Conservation (phyloP, 1,140 invertebrate genomes). For the Nymphalis io region DNA sequence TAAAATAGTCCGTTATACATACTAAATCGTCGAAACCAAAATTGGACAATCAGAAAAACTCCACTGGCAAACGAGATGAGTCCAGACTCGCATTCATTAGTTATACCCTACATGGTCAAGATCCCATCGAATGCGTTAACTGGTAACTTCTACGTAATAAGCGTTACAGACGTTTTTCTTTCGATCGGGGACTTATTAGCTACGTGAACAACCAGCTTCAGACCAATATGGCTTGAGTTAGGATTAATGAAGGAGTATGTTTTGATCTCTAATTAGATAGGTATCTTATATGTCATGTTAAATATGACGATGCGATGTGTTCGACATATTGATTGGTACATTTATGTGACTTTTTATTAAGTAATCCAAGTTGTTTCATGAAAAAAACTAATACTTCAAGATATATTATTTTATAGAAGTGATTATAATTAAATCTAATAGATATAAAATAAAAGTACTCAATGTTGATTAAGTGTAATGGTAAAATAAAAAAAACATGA, state of each 20-base stretch:
- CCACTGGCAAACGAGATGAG: slow-evolving; percentile 28
- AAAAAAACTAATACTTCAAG: not conserved
- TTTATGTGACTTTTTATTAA: not conserved
- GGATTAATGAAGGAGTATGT: slow-evolving; percentile 4
- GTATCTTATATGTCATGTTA: slow-evolving; percentile 2
- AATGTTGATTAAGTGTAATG: too few species aligned
- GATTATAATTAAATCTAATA: too few species aligned
- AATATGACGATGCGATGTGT: not conserved
- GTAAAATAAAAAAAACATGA: too few species aligned
- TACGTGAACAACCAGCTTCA: not conserved
- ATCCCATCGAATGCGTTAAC: slow-evolving; percentile 31
- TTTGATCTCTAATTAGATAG: slow-evolving; percentile 3
- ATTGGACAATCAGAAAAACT: slow-evolving; percentile 43
- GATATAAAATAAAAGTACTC: too few species aligned
- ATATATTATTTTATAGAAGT: too few species aligned
- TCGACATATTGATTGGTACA: not conserved
- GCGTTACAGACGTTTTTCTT: slow-evolving; percentile 10
- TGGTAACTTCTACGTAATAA: slow-evolving; percentile 22
- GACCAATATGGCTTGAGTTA: slow-evolving; percentile 2
- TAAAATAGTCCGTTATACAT: not conserved
- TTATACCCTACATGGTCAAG: slow-evolving; percentile 44
- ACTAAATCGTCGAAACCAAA: slow-evolving; percentile 8
- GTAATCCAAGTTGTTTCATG: not conserved
- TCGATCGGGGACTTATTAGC: not conserved
- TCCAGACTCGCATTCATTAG: slow-evolving; percentile 45